Evolutionary conservation across 2,797 vertebrate genomes (phyloP).

Genomic region (Poeciliopsis infans): DNA sequence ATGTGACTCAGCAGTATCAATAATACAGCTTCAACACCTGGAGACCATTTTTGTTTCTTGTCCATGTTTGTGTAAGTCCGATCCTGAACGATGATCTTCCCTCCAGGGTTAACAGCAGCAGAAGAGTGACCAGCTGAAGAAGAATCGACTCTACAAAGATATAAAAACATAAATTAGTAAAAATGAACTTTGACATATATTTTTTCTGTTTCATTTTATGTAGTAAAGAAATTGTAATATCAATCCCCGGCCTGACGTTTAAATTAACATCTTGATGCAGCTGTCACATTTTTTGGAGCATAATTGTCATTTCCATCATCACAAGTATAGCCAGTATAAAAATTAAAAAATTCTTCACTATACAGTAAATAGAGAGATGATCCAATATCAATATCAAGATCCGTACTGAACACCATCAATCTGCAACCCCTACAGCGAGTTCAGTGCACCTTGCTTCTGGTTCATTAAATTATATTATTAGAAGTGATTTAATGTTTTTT

Average conservation of each 20-base stretch:
- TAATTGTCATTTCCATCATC: background rate
- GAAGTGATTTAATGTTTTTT: background rate
- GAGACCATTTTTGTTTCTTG: slow-evolving; percentile 77
- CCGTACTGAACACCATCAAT: background rate
- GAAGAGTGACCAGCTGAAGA: slow-evolving; percentile 19
- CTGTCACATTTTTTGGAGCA: background rate
- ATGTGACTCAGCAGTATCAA: slow-evolving; percentile 86
- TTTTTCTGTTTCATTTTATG: background rate
- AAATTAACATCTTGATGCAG: background rate
- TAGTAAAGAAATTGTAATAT: background rate
- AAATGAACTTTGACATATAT: background rate
- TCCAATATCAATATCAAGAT: background rate
- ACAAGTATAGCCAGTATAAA: too few relatives aligned
- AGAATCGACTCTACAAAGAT: slow-evolving; percentile 53
- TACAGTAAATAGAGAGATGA: background rate
- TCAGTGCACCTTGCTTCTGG: background rate
- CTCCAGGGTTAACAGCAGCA: slow-evolving; percentile 35
- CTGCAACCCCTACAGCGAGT: background rate
- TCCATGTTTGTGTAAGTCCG: slow-evolving; percentile 80
- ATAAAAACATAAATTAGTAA: background rate
- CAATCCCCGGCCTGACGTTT: background rate
- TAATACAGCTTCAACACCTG: slow-evolving; percentile 75
- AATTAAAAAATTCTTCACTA: background rate
- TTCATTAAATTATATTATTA: background rate
- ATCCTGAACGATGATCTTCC: slow-evolving; percentile 57